These are phyloP conservation scores for Pteria penguin DNA, from an alignment of 2,888 invertebrate species.

Conservation along the genomic window DNA sequence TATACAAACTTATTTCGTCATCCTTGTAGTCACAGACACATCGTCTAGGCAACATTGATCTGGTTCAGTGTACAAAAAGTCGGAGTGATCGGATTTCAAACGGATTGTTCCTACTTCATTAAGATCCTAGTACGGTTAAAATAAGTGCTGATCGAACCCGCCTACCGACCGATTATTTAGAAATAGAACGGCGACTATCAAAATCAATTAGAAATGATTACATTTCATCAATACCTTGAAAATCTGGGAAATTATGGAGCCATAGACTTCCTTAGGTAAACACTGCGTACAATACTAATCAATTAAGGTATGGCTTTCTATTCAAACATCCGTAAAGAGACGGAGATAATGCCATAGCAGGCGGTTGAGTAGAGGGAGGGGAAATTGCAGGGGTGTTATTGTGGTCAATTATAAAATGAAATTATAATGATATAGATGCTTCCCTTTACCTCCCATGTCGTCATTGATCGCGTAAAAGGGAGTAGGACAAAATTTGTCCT, in stretches of 20 bases:
- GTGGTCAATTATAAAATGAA: neutral
- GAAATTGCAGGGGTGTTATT: neutral
- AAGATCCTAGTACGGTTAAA: neutral
- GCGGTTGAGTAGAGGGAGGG: neutral
- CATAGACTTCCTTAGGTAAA: neutral
- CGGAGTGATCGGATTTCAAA: neutral
- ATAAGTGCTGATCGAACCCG: neutral
- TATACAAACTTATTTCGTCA: no score
- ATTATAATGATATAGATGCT: neutral
- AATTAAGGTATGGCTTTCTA: slow-evolving; percentile 2
- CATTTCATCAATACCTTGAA: slow-evolving; percentile 1
- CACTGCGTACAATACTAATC: neutral
- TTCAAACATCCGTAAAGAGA: neutral
- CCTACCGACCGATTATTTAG: neutral
- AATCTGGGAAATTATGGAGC: neutral
- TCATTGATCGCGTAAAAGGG: no score
- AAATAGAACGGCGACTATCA: neutral
- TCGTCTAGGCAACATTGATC: no score
- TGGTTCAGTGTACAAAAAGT: no score
- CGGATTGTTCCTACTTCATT: neutral
- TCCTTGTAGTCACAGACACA: no score
- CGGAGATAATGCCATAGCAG: neutral
- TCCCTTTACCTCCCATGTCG: neutral
- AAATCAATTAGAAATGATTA: slow-evolving; percentile 17
- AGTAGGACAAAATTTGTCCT: no score